Evolutionary conservation across 2,888 invertebrate species (phyloP), one percentile per base, ranked within the genome.

Genomic region (Dolichopus griseipennis): DNA sequence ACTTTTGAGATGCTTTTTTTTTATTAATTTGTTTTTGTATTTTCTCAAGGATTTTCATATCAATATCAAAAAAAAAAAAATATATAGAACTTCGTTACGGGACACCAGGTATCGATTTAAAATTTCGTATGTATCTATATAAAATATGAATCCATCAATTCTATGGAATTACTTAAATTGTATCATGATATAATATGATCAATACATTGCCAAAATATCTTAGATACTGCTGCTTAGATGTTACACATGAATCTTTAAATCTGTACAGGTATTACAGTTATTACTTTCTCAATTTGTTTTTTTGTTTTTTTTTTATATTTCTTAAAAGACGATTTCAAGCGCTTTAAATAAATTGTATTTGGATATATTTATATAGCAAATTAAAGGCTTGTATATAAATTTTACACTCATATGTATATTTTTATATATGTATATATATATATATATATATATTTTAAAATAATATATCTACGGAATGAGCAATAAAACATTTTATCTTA

Each of bases 71-170:
- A 27, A 27, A 5, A 27, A n/a, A 27, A 27, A 27, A 27, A 27
- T 65, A n/a, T 64, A 12, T 64, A 77, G 74, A 78, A 79, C 22
- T 79, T 20, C 78, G 81, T 20, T 80, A 73, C 69, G 77, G 78
- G 61, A 75, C 76, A 37, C 76, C 76, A 4, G 75, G 74, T 20
- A 72, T 80, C 37, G 81, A 81, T 69, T 71, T 81, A 27, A 76
- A 77, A 61, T 81, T 79, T 71, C 77, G 75, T 27, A 74, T 81
- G 75, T 81, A 77, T 69, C 77, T 81, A 72, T n/a, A n/a, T n/a
- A n/a, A n/a, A 81, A 81, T 68, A 75, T 78, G 43, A 71, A 76
- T 0, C 71, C 71, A 6, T 70, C 71, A 1, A 70, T 74, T 8
- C 77, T 73, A 72, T 74, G 43, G 71, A 74, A 6, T 67, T 79